These are phyloP conservation scores for Aplysia californica DNA, from an alignment of 1,140 invertebrate species.

Conservation along the genomic window DNA sequence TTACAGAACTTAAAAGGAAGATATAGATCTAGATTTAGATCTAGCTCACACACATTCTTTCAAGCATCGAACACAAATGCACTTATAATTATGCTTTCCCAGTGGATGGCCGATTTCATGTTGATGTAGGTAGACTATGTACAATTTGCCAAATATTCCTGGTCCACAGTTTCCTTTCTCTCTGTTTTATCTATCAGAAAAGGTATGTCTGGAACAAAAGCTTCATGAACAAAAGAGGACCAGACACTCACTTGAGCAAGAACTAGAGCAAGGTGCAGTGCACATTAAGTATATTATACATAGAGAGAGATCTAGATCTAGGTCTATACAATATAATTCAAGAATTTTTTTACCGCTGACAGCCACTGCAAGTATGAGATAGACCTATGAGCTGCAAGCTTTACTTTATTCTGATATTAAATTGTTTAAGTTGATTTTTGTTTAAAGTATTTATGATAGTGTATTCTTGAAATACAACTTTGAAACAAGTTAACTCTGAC, in stretches of 20 bases:
- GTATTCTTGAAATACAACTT: too few relatives aligned
- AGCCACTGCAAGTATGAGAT: neutral
- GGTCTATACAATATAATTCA: neutral
- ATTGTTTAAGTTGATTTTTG: too few relatives aligned
- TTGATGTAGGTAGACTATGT: too few relatives aligned
- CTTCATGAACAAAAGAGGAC: neutral
- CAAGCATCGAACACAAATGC: too few relatives aligned
- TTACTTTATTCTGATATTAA: neutral
- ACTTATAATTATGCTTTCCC: too few relatives aligned
- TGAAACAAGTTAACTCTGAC: too few relatives aligned
- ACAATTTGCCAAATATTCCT: too few relatives aligned
- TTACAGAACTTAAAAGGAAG: too few relatives aligned
- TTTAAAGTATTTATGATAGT: too few relatives aligned
- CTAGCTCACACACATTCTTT: too few relatives aligned
- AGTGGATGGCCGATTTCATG: too few relatives aligned
- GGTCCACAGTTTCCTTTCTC: neutral
- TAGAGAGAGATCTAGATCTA: neutral
- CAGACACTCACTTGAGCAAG: neutral
- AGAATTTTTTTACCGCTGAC: neutral
- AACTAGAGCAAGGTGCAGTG: neutral
- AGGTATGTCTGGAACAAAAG: conserved; percentile 7
- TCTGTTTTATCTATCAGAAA: neutral
- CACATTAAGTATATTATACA: neutral
- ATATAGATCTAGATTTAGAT: too few relatives aligned
- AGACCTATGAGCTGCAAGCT: neutral